phyloP scores from a whole-genome alignment of 1,140 invertebrate species.

The Pseudomyrmex sp. region DNA sequence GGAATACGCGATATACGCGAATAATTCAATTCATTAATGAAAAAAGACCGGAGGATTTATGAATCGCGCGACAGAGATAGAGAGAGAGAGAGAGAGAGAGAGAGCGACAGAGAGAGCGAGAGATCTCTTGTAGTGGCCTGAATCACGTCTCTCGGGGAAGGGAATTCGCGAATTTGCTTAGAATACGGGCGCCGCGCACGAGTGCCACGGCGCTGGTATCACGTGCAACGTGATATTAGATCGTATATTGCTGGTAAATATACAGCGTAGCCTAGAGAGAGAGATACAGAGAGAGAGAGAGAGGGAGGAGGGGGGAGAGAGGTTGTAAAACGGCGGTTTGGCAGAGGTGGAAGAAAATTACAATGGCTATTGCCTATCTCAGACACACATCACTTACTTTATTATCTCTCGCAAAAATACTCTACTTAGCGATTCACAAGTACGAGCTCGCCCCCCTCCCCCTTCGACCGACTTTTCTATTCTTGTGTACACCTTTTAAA shows the following conservation, averaged over 20 bases:
- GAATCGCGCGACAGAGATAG: conserved; percentile 13
- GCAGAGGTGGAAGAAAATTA: conserved; percentile 40
- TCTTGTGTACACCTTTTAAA: neutral
- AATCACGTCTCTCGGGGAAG: conserved; percentile 40
- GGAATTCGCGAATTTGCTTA: conserved; percentile 52
- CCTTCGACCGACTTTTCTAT: neutral
- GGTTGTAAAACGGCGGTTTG: conserved; percentile 51
- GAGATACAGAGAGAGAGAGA: conserved; percentile 6
- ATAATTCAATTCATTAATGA: conserved; percentile 36
- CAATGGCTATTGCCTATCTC: conserved; percentile 32
- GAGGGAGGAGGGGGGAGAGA: neutral
- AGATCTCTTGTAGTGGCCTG: neutral
- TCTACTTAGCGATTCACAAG: conserved; percentile 22
- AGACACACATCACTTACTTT: conserved; percentile 33
- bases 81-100: neutral
- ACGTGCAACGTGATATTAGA: conserved; percentile 73
- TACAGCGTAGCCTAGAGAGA: conserved; percentile 52
- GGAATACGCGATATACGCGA: neutral
- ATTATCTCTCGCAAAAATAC: neutral
- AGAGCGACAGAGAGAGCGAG: no score
- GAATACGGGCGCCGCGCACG: conserved; percentile 57
- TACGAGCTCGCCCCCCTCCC: neutral
- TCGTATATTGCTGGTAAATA: conserved; percentile 74
- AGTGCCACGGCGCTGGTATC: conserved; percentile 47
- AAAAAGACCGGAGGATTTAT: conserved; percentile 16